phyloP scores from a whole-genome alignment of 2,888 invertebrate species.

The Halocaridina rubra region DNA sequence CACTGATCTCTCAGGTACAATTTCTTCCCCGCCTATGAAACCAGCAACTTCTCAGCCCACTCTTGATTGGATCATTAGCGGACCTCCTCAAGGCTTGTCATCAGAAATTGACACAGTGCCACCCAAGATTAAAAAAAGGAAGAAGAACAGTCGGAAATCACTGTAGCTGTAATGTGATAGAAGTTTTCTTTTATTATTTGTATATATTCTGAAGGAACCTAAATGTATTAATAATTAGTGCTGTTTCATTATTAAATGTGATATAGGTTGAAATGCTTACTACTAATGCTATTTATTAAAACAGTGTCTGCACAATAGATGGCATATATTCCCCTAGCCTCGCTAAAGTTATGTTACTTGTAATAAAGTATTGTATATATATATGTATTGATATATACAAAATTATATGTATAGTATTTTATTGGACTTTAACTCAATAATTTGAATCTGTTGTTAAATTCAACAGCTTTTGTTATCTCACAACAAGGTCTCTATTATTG shows the following conservation, averaged over 20 bases:
- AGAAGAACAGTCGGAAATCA: conserved; percentile 48
- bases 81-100: conserved; percentile 33
- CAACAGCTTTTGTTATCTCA: too few species aligned
- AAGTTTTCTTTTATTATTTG: too few species aligned
- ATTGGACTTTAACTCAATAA: too few species aligned
- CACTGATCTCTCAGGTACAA: conserved; percentile 41
- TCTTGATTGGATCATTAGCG: conserved; percentile 50
- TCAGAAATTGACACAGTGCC: conserved; percentile 50
- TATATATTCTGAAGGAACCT: background rate
- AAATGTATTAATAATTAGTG: background rate
- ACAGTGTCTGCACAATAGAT: background rate
- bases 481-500: too few species aligned
- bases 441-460: too few species aligned
- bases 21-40: conserved; percentile 39
- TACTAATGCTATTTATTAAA: background rate
- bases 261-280: background rate
- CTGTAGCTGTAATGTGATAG: conserved; percentile 4
- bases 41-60: conserved; percentile 50
- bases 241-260: background rate
- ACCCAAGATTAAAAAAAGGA: conserved; percentile 46
- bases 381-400: background rate
- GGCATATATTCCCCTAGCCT: background rate
- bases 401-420: too few species aligned
- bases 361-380: background rate
- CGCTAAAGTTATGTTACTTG: background rate